Base-by-base conservation (phyloP, 2,113 vertebrate genomes). In the Propithecus coquereli region DNA sequence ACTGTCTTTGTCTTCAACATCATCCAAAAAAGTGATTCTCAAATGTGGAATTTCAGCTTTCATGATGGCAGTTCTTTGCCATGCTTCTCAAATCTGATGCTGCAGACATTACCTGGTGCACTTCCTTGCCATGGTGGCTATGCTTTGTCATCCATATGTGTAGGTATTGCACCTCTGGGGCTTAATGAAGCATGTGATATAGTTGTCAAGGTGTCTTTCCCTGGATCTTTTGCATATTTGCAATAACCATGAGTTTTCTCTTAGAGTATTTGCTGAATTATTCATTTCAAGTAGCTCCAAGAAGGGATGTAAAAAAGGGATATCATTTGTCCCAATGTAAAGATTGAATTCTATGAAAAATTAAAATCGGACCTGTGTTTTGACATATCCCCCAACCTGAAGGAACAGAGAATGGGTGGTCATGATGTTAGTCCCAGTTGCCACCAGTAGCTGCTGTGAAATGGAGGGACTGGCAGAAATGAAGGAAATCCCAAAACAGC, bases 201-300 rank as follows among this genome's bases (percentile, higher is more conserved):
- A 74, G 18, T 85, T 94, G n/a, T 57, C 66, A 86, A 92, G 14
- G 9, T 96, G 8, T 57, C 61, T 73, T 66, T 94, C 12, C 32
- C 47, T 27, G 80, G 74, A n/a, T 47, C 30, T 83, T 93, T 83
- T 89, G 27, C 4, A 57, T 74, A 66, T 66, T 77, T 92, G 40
- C 4, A 87, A 1, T 30, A 54, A 34, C 8, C 6, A 13, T 76
- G 68, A 71, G 7, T 92, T 87, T 91, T 83, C 32, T 92, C 16
- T 79, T 23, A 63, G 8, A 8, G 20, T 90, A 18, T 83, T 88
- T 80, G 76, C n/a, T 2, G 0, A 74, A 20, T 27, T 74, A 13
- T 91, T 93, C 32, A 88, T 76, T 94, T 91, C 84, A 70, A 88
- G 52, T 74, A 73, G 59, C 14, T 93, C 68, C n/a, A 61, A 74